phyloP scores from a whole-genome alignment of 2,797 vertebrate genomes.

The Phataginus tetradactyla region DNA sequence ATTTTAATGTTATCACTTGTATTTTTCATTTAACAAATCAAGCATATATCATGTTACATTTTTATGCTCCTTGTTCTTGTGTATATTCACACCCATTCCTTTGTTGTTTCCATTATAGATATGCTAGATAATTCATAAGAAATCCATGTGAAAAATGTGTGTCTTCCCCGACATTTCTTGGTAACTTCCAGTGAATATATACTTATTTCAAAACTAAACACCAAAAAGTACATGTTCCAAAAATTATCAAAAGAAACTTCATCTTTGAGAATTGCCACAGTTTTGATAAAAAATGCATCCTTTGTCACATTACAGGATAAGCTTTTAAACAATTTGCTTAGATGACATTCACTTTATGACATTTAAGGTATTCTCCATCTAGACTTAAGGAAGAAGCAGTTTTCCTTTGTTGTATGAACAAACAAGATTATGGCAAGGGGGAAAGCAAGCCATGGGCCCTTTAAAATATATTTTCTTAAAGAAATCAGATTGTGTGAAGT shows the following conservation, averaged over 20 bases:
- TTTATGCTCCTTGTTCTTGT: not conserved
- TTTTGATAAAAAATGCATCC: not conserved
- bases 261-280: constrained; percentile 32
- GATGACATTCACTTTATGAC: not conserved
- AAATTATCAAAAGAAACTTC: constrained; percentile 3
- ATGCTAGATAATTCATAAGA: not conserved
- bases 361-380: constrained; percentile 15
- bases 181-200: not conserved
- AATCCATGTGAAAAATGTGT: not conserved
- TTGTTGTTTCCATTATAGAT: not conserved
- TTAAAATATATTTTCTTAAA: constrained; percentile 52
- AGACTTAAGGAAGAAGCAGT: not conserved
- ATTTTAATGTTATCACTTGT: not conserved
- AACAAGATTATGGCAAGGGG: constrained; percentile 17
- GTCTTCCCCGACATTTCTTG: not conserved
- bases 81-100: not conserved
- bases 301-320: not conserved
- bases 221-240: constrained; percentile 1
- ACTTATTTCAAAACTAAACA: constrained; percentile 19
- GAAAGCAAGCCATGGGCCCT: not conserved
- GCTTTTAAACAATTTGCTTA: not conserved
- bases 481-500: constrained; percentile 33
- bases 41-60: not conserved
- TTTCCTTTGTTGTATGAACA: constrained; percentile 47
- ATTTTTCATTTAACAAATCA: constrained; percentile 33